Conservation (phyloP, 2,888 invertebrate genomes). For the Fabriciana adippe region DNA sequence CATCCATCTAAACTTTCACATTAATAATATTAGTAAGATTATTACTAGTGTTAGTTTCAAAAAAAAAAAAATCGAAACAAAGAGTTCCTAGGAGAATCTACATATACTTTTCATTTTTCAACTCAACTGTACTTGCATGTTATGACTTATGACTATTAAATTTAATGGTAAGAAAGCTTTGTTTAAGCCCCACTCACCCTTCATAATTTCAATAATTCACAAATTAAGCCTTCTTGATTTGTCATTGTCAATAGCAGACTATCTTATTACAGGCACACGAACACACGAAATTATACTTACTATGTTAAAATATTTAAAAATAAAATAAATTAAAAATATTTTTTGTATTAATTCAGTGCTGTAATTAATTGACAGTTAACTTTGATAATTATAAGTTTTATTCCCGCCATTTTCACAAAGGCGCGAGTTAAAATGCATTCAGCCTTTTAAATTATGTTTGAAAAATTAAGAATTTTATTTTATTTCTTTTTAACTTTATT, state of each 20-base stretch:
- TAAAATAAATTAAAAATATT: background rate
- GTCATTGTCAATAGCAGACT: constrained; percentile 31
- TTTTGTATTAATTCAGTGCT: too few relatives aligned
- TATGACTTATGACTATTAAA: constrained; percentile 43
- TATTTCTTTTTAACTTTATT: constrained; percentile 66
- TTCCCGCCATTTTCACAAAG: constrained; percentile 11
- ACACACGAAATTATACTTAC: constrained; percentile 2
- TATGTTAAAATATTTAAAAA: constrained; percentile 32
- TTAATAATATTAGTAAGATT: too few relatives aligned
- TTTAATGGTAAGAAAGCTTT: constrained; percentile 47
- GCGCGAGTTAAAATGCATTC: constrained; percentile 17
- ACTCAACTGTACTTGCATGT: constrained; percentile 42
- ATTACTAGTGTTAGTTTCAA: too few relatives aligned
- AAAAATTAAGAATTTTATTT: constrained; percentile 69
- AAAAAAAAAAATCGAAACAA: background rate
- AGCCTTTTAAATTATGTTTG: constrained; percentile 57
- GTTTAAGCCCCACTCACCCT: constrained; percentile 49
- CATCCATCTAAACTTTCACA: too few relatives aligned
- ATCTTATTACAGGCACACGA: constrained; percentile 6
- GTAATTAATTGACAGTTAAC: background rate
- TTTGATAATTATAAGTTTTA: background rate
- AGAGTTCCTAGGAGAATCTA: background rate
- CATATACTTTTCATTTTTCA: constrained; percentile 40
- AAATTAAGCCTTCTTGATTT: constrained; percentile 34
- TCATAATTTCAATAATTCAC: constrained; percentile 45